phyloP scores from a whole-genome alignment of 2,113 vertebrate species.

The Gyps fulvus region DNA sequence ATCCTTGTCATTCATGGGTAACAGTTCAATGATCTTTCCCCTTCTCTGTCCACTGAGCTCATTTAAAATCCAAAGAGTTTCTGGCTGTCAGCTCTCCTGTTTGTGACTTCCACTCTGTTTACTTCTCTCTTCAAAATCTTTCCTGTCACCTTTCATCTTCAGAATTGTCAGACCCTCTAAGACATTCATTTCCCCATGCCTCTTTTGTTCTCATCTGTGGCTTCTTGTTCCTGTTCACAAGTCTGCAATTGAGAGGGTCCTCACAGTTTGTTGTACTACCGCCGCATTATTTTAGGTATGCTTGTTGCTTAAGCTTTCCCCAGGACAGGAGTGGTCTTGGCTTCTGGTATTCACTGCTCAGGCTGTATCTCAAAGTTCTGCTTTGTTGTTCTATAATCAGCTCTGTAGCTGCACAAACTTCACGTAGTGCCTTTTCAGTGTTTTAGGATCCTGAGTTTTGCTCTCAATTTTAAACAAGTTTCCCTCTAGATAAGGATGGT shows the following conservation, averaged over 20 bases:
- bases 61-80: constrained; percentile 70
- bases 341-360: neutral
- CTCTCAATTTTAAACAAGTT: neutral
- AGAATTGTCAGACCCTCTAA: constrained; percentile 32
- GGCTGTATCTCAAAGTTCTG: neutral
- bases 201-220: neutral
- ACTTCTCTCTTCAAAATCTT: constrained; percentile 35
- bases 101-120: constrained; percentile 59
- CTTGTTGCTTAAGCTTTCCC: neutral
- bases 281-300: neutral
- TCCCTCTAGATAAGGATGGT: neutral
- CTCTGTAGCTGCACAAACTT: neutral
- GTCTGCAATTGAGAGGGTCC: neutral
- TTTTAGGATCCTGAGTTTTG: neutral
- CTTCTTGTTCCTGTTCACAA: neutral
- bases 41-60: constrained; percentile 68
- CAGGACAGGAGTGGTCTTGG: neutral
- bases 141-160: constrained; percentile 55
- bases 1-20: constrained; percentile 67
- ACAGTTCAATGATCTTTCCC: constrained; percentile 74
- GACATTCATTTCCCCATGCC: neutral
- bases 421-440: neutral
- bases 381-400: neutral
- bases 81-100: constrained; percentile 66
- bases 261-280: neutral